phyloP scores from a whole-genome alignment of 2,113 vertebrate species.

The Okapia johnstoni region DNA sequence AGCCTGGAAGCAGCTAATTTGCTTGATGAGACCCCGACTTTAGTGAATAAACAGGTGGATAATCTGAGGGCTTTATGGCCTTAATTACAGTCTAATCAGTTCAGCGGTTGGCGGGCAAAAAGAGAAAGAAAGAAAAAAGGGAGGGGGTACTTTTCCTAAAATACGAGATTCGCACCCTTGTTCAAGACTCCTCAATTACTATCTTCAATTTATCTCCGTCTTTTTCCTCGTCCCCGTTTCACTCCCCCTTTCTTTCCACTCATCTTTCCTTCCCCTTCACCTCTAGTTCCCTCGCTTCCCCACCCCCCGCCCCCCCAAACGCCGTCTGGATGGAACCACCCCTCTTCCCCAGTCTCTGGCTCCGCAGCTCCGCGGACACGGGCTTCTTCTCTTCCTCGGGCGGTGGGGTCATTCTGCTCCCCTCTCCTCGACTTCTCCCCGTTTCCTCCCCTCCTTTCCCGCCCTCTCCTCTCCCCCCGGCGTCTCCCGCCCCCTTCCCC shows the following conservation, averaged over 20 bases:
- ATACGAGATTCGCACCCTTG: background rate
- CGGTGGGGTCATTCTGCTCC: background rate
- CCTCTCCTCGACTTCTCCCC: background rate
- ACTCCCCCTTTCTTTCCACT: background rate
- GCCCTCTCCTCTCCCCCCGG: slow-evolving; percentile 25
- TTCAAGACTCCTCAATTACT: background rate
- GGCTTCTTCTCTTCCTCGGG: background rate
- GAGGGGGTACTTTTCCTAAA: slow-evolving; percentile 30
- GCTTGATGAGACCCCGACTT: slow-evolving; percentile 94
- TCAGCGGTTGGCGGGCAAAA: slow-evolving; percentile 90
- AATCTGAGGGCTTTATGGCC: slow-evolving; percentile 97
- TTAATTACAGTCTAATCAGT: slow-evolving; percentile 99
- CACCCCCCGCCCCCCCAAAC: too few relatives aligned
- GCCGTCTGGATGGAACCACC: background rate
- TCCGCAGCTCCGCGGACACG: background rate
- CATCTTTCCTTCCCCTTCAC: background rate
- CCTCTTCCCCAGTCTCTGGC: background rate
- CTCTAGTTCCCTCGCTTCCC: background rate
- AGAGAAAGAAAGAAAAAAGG: slow-evolving; percentile 62
- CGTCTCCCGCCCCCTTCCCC: slow-evolving; percentile 32
- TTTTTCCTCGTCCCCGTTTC: background rate
- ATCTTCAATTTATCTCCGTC: background rate
- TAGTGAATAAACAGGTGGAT: slow-evolving; percentile 99
- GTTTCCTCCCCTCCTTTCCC: background rate
- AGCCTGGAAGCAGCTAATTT: slow-evolving; percentile 89